phyloP scores from a whole-genome alignment of 2,797 vertebrate species.

The Phaenicophaeus curvirostris region DNA sequence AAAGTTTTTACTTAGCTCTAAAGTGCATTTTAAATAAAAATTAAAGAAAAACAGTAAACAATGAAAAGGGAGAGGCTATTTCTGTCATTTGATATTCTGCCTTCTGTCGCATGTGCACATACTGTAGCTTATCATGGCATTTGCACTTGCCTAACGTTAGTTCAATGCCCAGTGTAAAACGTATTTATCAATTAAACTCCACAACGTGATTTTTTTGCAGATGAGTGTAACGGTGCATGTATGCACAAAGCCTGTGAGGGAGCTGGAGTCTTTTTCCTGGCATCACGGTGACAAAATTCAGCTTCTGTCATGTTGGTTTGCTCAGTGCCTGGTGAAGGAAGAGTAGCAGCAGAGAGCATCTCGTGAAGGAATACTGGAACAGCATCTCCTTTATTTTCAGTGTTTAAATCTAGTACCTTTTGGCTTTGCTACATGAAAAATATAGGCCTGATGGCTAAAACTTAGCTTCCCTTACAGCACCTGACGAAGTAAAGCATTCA shows the following conservation, averaged over 20 bases:
- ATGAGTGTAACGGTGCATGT: rapidly evolving
- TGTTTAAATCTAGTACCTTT: neutral
- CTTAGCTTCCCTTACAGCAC: neutral
- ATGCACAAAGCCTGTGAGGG: neutral
- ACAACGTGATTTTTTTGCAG: neutral
- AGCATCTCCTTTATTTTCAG: neutral
- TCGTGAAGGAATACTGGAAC: neutral
- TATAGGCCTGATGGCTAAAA: neutral
- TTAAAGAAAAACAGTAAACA: neutral
- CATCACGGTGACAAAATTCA: rapidly evolving
- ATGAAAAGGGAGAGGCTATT: neutral
- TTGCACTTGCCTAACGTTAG: neutral
- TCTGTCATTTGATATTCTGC: neutral
- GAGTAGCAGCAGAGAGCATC: neutral
- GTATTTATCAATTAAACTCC: neutral
- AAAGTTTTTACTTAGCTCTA: neutral
- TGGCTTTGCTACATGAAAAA: neutral
- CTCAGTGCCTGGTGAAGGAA: neutral
- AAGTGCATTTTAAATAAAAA: neutral
- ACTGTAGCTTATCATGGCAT: neutral
- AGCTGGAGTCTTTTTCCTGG: neutral
- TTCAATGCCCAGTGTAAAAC: neutral
- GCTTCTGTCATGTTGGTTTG: neutral
- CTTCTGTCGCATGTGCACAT: neutral
- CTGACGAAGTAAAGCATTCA: too few species aligned